Evolutionary conservation across 2,113 vertebrate species (phyloP).

Genomic region (Haplotaxodon microlepis): DNA sequence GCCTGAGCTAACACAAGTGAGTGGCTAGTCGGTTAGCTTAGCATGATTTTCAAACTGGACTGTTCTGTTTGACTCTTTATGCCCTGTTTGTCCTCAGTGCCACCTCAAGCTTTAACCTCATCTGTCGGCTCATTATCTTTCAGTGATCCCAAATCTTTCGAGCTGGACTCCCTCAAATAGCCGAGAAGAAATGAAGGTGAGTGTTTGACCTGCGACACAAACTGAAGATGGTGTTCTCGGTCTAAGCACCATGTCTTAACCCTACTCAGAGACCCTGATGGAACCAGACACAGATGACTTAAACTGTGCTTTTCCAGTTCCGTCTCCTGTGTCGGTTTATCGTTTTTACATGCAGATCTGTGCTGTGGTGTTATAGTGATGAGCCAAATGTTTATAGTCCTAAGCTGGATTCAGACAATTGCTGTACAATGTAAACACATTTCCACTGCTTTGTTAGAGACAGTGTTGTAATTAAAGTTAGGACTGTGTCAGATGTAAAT

Average conservation of each 20-base stretch:
- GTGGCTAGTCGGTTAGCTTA: constrained; percentile 52
- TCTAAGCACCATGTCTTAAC: not conserved
- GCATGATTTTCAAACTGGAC: not conserved
- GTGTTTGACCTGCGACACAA: constrained; percentile 35
- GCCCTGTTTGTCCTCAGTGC: not conserved
- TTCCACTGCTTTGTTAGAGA: not conserved
- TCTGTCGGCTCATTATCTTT: constrained; percentile 5
- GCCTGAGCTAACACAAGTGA: constrained; percentile 50
- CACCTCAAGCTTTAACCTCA: not conserved
- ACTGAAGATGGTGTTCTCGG: not conserved
- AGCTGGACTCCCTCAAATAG: constrained; percentile 91
- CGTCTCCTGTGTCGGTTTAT: not conserved
- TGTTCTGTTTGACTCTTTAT: not conserved
- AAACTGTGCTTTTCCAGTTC: not conserved
- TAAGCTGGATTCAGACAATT: not conserved
- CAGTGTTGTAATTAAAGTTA: not conserved
- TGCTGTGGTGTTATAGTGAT: not conserved
- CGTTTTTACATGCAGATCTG: not conserved
- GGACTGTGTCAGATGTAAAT: not conserved
- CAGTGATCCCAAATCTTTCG: constrained; percentile 63
- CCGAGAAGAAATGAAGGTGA: constrained; percentile 90
- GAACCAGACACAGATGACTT: not conserved
- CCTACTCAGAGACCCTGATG: not conserved
- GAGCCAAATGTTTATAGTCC: not conserved
- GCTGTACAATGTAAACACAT: not conserved